phyloP scores from a whole-genome alignment of 2,797 vertebrate genomes.

The Lacerta viridis region DNA sequence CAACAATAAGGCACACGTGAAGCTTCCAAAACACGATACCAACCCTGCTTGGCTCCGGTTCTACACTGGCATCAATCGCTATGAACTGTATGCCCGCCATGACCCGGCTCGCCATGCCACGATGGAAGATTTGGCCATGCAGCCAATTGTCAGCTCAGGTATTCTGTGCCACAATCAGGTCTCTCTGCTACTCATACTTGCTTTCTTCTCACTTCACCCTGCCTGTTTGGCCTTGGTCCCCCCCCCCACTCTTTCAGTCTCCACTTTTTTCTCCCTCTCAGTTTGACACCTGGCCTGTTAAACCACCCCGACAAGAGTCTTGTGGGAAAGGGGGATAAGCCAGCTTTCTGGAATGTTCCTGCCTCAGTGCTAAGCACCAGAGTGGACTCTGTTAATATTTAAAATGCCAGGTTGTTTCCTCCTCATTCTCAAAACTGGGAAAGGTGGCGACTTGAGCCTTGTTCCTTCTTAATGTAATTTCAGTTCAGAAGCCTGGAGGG shows the following conservation, averaged over 20 bases:
- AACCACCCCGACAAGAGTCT: neutral
- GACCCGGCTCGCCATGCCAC: conserved; percentile 78
- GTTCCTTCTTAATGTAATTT: conserved; percentile 49
- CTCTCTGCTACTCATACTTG: neutral
- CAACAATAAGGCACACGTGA: conserved; percentile 63
- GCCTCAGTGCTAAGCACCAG: neutral
- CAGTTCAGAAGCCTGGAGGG: conserved; percentile 87
- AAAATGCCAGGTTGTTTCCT: neutral
- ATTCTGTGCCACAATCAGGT: conserved; percentile 5
- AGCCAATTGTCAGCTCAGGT: conserved; percentile 83
- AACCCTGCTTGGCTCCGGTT: conserved; percentile 85
- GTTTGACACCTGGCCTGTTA: neutral
- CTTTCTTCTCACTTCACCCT: neutral
- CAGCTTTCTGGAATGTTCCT: neutral
- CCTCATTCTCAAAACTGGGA: neutral
- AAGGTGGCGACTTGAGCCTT: neutral
- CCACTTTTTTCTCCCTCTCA: neutral
- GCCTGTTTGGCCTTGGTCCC: neutral
- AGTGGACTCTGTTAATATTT: neutral
- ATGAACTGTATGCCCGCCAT: conserved; percentile 83
- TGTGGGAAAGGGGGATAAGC: neutral
- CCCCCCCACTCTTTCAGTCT: neutral
- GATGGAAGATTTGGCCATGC: conserved; percentile 77
- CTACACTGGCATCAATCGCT: conserved; percentile 86
- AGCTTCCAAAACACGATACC: conserved; percentile 64